Evolutionary conservation across 2,888 invertebrate species (phyloP), one percentile per base, ranked within the genome.

Genomic region (Lathronympha strigana): DNA sequence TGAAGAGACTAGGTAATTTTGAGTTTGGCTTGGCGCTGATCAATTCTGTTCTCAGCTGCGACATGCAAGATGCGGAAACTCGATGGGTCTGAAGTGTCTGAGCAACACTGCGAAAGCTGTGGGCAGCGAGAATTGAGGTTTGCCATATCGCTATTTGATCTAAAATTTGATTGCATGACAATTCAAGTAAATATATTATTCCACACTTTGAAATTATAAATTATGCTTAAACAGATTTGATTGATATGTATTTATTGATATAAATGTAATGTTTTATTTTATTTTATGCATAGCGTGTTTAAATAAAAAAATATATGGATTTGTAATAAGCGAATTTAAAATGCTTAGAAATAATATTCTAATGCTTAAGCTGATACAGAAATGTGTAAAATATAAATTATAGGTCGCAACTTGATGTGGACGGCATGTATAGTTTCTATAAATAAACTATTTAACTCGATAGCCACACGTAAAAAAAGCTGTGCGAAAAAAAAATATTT

Each of bases 11-110:
- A 17, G 21, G 21, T 53, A 43, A 25, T 43, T 40, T 70, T 72
- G 71, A 80, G 71, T 81, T 79, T 82, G 79, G 90, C 90, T 87
- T 80, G 77, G 90, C 88, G 88, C 81, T 84, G 75, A 78, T 88
- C 83, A 77, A 79, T 83, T 86, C 82, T 90, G 89, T 90, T 88
- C 87, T 78, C 90, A 90, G 90, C 82, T 74, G 84, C 82, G 73
- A 81, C 87, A 74, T 77, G 78, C 80, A 89, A 89, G 82, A 50
- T 72, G 70, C 76, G 81, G 77, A 89, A 84, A 75, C 54, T 69
- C 55, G 87, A 82, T 43, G 74, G 73, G 67, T 45, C 61, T 70
- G 80, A 77, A 69, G 72, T 73, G 40, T 76, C 78, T 19, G 81
- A 82, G 69, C 71, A 63, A 63, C 67, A 71, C 70, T 90, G 89